phyloP scores from a whole-genome alignment of 2,797 vertebrate genomes.

The Liasis olivaceus region DNA sequence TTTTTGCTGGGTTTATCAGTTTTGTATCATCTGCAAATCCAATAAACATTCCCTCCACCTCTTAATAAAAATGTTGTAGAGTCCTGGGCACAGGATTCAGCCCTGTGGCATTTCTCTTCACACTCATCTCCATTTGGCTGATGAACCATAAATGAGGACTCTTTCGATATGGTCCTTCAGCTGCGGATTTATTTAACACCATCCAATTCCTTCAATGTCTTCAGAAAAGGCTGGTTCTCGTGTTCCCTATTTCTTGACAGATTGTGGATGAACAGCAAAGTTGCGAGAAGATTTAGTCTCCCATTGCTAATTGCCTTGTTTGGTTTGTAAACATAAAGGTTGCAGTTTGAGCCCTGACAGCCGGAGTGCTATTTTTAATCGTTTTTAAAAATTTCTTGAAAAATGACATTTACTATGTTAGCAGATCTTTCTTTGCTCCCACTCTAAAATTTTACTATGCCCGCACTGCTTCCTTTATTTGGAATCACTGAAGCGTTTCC shows the following conservation, averaged over 20 bases:
- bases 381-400: conserved; percentile 28
- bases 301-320: conserved; percentile 78
- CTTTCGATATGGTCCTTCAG: not conserved
- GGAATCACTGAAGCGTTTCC: conserved; percentile 57
- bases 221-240: conserved; percentile 41
- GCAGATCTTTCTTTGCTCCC: conserved; percentile 47
- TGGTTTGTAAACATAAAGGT: conserved; percentile 79
- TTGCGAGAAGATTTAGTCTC: conserved; percentile 73
- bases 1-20: not conserved
- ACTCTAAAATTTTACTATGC: conserved; percentile 39
- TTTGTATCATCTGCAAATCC: not conserved
- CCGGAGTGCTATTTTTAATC: conserved; percentile 58
- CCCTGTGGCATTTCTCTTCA: not conserved
- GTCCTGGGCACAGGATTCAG: not conserved
- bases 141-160: not conserved
- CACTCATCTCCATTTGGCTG: not conserved
- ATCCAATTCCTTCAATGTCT: not conserved
- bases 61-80: not conserved
- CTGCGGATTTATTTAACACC: not conserved
- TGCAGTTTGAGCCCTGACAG: conserved; percentile 74
- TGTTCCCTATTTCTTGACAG: conserved; percentile 67
- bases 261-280: conserved; percentile 51
- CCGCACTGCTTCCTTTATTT: conserved; percentile 30
- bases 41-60: not conserved
- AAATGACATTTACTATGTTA: conserved; percentile 68